phyloP scores from a whole-genome alignment of 2,797 vertebrate species.

The Hozukius guyotensis region DNA sequence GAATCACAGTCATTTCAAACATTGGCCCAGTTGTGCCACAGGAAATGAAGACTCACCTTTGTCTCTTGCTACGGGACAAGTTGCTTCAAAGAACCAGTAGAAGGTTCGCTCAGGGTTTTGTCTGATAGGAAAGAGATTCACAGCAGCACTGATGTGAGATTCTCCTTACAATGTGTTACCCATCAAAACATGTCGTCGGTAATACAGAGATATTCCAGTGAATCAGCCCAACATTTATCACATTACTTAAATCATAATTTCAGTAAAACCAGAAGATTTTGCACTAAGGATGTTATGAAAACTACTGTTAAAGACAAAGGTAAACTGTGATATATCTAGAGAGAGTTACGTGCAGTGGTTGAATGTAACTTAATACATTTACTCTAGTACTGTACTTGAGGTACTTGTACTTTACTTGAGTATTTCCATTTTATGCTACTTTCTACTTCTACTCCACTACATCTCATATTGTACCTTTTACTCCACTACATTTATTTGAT shows the following conservation, averaged over 20 bases:
- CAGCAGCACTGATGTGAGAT: not conserved
- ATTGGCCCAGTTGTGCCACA: not conserved
- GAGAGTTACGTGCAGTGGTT: not conserved
- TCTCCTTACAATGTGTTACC: not conserved
- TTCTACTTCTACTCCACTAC: not conserved
- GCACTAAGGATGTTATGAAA: not conserved
- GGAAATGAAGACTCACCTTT: conserved; percentile 81
- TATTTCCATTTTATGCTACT: not conserved
- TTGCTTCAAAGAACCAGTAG: conserved; percentile 90
- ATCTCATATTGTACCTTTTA: not conserved
- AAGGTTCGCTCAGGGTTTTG: conserved; percentile 85
- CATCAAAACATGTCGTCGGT: not conserved
- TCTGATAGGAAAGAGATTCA: conserved; percentile 72
- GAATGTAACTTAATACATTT: not conserved
- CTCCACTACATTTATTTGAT: not conserved
- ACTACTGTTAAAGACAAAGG: not conserved
- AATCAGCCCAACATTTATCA: not conserved
- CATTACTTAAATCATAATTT: not conserved
- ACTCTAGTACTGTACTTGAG: too few relatives aligned
- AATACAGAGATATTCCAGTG: not conserved
- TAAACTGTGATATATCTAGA: not conserved
- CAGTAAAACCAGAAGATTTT: not conserved
- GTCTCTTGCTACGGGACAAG: conserved; percentile 83
- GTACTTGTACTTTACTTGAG: not conserved
- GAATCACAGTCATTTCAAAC: not conserved